These are phyloP conservation scores for Trichogramma evanescens DNA, from an alignment of 2,888 invertebrate species.

Conservation along the genomic window DNA sequence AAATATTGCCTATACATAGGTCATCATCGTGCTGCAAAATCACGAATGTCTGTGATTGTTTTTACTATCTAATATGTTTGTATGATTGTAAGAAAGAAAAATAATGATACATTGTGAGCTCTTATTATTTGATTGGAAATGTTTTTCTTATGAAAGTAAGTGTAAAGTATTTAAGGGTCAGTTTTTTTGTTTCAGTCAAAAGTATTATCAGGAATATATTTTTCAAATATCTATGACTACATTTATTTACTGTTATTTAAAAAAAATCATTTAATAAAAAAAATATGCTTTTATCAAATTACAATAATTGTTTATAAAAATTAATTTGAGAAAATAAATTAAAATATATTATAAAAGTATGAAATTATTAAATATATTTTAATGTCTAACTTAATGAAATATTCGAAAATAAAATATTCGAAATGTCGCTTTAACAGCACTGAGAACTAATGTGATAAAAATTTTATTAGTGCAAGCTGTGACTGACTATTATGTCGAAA, in stretches of 20 bases:
- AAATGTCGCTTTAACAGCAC: no score
- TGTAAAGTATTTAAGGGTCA: conserved; percentile 15
- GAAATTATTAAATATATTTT: conserved; percentile 2
- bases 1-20: not conserved
- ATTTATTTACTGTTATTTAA: conserved; percentile 19
- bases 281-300: not conserved
- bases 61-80: conserved; percentile 22
- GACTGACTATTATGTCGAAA: no score
- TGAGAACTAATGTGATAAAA: no score
- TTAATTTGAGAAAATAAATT: not conserved
- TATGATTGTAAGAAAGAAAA: conserved; percentile 15
- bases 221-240: conserved; percentile 20
- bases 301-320: not conserved
- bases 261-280: not conserved
- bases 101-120: conserved; percentile 10
- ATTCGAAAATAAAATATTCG: no score
- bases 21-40: conserved; percentile 16
- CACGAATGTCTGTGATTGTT: conserved; percentile 21
- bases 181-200: conserved; percentile 7
- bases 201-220: conserved; percentile 20
- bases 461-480: no score
- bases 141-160: conserved; percentile 21
- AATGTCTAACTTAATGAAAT: conserved; percentile 6
- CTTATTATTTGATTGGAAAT: conserved; percentile 17
- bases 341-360: conserved; percentile 1